A percentile compares a stretch with the other conserved stretches of the same genome.
These are phyloP conservation scores for Cnemophilus loriae DNA, from an alignment of 2,113 vertebrate genomes.

Conservation along the genomic window DNA sequence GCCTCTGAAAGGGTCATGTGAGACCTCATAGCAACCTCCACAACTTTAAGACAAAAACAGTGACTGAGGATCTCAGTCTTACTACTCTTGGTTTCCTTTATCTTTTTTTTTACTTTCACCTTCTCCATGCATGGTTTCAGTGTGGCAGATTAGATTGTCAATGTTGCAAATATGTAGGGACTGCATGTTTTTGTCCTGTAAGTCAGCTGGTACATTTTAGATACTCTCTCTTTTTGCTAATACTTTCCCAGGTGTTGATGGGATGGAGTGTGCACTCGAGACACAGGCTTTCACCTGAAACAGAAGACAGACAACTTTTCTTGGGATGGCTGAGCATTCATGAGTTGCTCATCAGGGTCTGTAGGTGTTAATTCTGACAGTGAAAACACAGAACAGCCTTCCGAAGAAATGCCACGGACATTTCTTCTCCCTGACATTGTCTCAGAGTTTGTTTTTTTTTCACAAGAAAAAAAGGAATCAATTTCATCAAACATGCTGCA, in stretches of 20 bases:
- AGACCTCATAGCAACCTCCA: not conserved
- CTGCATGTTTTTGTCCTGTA: not conserved
- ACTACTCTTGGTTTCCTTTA: not conserved
- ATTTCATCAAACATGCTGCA: not conserved
- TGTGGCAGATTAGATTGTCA: not conserved
- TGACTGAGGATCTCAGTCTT: not conserved
- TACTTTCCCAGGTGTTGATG: not conserved
- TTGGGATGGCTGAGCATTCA: accelerated
- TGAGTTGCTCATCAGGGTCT: not conserved
- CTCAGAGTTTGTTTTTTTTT: accelerated
- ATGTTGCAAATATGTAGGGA: not conserved
- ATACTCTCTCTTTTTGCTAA: not conserved
- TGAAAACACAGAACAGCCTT: not conserved
- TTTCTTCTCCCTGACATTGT: not conserved
- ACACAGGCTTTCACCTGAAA: not conserved
- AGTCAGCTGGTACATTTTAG: not conserved
- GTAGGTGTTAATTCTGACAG: not conserved
- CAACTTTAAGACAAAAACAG: not conserved
- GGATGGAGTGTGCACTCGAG: not conserved
- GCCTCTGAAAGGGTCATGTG: not conserved
- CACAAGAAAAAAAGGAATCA: not conserved
- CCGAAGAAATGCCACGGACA: not conserved
- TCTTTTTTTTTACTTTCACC: not conserved
- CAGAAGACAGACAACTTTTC: not conserved
- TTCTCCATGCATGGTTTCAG: not conserved